Evolutionary conservation across 2,888 invertebrate genomes (phyloP).

Genomic region (Phaedon cochleariae): DNA sequence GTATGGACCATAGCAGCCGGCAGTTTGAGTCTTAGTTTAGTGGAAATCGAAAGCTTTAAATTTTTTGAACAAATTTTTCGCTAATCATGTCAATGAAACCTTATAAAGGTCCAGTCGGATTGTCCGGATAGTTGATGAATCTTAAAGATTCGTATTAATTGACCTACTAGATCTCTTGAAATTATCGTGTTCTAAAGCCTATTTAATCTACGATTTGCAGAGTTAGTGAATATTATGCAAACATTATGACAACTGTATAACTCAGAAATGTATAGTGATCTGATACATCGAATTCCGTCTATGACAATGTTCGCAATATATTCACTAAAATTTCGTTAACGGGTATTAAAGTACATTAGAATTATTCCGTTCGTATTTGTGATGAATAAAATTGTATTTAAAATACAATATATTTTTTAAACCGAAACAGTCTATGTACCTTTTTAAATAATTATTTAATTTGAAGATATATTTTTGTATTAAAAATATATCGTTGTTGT

Average conservation of each 20-base stretch:
- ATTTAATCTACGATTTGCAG: constrained; percentile 34
- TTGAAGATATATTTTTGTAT: constrained; percentile 57
- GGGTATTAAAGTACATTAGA: constrained; percentile 60
- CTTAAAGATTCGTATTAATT: constrained; percentile 44
- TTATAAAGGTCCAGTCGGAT: constrained; percentile 32
- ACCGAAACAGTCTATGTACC: constrained; percentile 57
- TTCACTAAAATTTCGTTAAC: constrained; percentile 49
- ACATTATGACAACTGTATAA: constrained; percentile 4
- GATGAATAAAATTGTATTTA: constrained; percentile 58
- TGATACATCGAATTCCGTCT: constrained; percentile 40
- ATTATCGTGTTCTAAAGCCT: constrained; percentile 46
- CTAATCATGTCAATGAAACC: constrained; percentile 21
- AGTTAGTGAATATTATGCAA: constrained; percentile 24
- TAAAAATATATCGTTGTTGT: constrained; percentile 59
- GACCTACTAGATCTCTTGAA: constrained; percentile 49
- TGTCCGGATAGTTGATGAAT: constrained; percentile 41
- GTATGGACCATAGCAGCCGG: constrained; percentile 60
- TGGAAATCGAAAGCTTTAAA: constrained; percentile 52
- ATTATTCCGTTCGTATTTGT: constrained; percentile 61
- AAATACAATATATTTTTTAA: constrained; percentile 53
- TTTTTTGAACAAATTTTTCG: constrained; percentile 41
- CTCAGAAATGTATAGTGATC: constrained; percentile 30
- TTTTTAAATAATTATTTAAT: constrained; percentile 51
- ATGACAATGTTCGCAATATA: constrained; percentile 34
- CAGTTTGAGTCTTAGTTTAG: constrained; percentile 24